Evolutionary conservation across 2,113 vertebrate species (phyloP), one percentile per base, ranked within the genome.

Genomic region (Anser brachyrhynchus): DNA sequence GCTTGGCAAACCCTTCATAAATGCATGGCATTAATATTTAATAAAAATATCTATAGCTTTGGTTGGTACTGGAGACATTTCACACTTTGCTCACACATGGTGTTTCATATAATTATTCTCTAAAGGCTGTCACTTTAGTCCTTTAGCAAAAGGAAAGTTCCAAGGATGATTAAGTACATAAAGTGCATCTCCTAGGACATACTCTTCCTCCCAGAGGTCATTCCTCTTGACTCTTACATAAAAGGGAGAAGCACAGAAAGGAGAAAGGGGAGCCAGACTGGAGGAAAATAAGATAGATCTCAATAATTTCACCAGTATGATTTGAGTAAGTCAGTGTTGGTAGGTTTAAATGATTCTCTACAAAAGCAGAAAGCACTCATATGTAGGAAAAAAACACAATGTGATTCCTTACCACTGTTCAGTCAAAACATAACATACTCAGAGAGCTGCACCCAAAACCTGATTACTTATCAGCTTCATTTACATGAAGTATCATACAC

Each of bases 11-110:
- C 92, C 84, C 91, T 96, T 92, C 29, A 35, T 95, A 97, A 98
- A 95, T 87, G 95, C 89, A 92, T 89, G 92, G 89, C 96, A 97
- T 98, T 97, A 97, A 97, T 98, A 98, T 98, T 98, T 98, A 97
- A 98, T 97, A 97, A 98, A 98, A 97, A 97, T 96, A 96, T 94
- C 96, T 95, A 97, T 94, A 88, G 95, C 93, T 87, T 92, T 37
- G 31, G 86, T 96, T 96, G 95, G 95, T 96, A 97, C 94, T 96
- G 65, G 82, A 97, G 97, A 96, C 96, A 96, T 98, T 98, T 97
- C 96, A 96, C 94, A 97, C 96, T 95, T 93, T 86, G 89, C 94
- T 98, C 97, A 95, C 74, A 97, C 91, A 93, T 92, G 94, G 97
- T 95, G 92, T 97, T 97, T 97, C 95, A 97, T 95, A 93, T 89